Conservation (phyloP, 2,113 vertebrate species). For the zebrafish (Danio rerio) region GRCz12tu NC_133180.1:42438501-42439000, state of each 20-base stretch:
- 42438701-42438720: constrained; percentile 45
- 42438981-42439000: too few relatives aligned
- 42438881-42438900: not conserved
- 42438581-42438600: constrained; percentile 42
- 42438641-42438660: constrained; percentile 23
- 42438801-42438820: not conserved
- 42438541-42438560: not conserved
- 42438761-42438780: constrained; percentile 25
- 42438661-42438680: not conserved
- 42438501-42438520: constrained; percentile 27
- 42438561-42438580: constrained; percentile 20
- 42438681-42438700: constrained; percentile 43
- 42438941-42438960: too few relatives aligned
- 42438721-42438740: constrained; percentile 40
- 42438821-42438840: not conserved
- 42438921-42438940: not conserved
- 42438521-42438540: constrained; percentile 27
- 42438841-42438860: not conserved
- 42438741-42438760: constrained; percentile 32
- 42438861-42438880: not conserved
- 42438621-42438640: constrained; percentile 49
- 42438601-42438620: constrained; percentile 47
- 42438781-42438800: constrained; percentile 13
- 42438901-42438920: not conserved
- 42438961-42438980: too few relatives aligned